Base-by-base conservation (phyloP, 2,797 vertebrate genomes). In the Spheniscus humboldti region DNA sequence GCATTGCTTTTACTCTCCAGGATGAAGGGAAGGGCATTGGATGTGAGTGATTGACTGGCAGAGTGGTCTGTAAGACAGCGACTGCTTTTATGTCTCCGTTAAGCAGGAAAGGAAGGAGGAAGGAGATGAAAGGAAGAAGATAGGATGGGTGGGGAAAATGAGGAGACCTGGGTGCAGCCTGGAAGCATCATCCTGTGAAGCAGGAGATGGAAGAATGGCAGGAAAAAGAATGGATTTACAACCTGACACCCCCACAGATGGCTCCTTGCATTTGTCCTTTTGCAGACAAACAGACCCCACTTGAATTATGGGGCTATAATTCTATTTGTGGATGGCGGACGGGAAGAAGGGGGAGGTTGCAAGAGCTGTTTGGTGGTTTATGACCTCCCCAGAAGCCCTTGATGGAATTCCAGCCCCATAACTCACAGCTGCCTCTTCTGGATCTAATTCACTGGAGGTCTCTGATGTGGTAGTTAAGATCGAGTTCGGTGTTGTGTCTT, bases 381-480 rank as follows among this genome's bases (percentile, higher is more conserved):
- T n/a, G 72, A 90, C 91, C 95, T 97, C 91, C 90, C 75, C 88
- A 97, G 94, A 96, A 97, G 63, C 86, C 86, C 96, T 79, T 94
- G 97, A 92, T 97, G 96, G 92, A 97, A 97, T 98, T 97, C 96
- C 91, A 97, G 86, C 81, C 91, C 94, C 90, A 27, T 96, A 97
- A 98, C 83, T 79, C 88, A 72, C 94, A 97, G 86, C 84, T 96
- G 93, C 88, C 86, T 75, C 92, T 72, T 92, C 94, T 97, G 97
- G 93, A 96, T 94, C 95, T 86, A 93, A 95, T 97, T 98, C 97
- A 92, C 75, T 2, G 0, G 47, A 71, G 64, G 50, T 67, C 90
- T 96, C 85, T 95, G 97, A 94, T 94, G 93, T 93, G 86, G 81
- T 66, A 79, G 86, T 5, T 55, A 84, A 57, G 92, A 62, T 62